phyloP scores from a whole-genome alignment of 2,888 invertebrate species.

The Aphodius granarius region DNA sequence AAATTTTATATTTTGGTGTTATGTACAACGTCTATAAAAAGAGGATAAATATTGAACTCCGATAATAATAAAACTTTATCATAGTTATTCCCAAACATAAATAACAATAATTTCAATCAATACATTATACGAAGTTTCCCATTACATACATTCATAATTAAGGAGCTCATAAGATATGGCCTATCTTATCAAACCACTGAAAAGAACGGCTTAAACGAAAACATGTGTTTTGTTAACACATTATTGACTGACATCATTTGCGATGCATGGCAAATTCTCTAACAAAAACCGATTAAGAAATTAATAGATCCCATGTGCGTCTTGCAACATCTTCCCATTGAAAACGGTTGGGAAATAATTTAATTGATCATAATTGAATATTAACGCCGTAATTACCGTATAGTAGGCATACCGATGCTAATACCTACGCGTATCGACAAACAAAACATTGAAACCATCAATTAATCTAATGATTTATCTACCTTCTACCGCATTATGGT shows the following conservation, averaged over 20 bases:
- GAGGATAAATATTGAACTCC: too few species aligned
- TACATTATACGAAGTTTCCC: too few species aligned
- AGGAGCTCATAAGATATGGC: too few species aligned
- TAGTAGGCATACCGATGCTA: not conserved
- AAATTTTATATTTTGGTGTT: too few species aligned
- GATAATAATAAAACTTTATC: too few species aligned
- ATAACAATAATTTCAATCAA: too few species aligned
- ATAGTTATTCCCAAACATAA: too few species aligned
- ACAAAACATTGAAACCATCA: not conserved
- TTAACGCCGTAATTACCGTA: not conserved
- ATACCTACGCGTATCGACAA: not conserved
- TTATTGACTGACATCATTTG: not conserved
- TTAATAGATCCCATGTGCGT: not conserved
- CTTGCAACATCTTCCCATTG: not conserved
- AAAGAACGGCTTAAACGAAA: not conserved
- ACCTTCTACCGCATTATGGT: not conserved
- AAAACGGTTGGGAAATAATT: not conserved
- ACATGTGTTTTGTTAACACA: not conserved
- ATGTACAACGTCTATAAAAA: too few species aligned
- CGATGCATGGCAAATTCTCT: not conserved
- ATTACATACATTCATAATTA: too few species aligned
- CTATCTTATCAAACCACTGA: too few species aligned
- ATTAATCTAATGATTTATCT: not conserved
- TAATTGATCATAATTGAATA: not conserved
- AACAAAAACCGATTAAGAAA: not conserved